Evolutionary conservation across 2,113 vertebrate species (phyloP), one percentile per base, ranked within the genome.

Genomic region (Cyprinodon brontotheroides): DNA sequence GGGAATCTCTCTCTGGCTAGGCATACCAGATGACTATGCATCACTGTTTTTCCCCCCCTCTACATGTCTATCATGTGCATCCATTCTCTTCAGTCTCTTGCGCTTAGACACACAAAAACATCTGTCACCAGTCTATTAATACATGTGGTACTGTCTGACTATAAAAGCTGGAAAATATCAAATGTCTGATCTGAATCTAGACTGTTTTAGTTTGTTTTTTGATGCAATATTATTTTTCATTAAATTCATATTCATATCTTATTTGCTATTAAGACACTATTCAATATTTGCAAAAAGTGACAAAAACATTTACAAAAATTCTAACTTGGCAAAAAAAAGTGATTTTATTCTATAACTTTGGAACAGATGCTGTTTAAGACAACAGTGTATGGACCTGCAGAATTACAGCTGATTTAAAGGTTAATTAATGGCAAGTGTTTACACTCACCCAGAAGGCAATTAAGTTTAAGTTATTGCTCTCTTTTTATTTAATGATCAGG

Each of bases 1-100:
- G 77, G 74, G 63, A 79, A 78, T 82, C 75, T 79, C 45, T 39
- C 45, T 39, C 63, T 41, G 14, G n/a, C 11, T 79, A 60, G 60
- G 61, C 62, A 78, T 48, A 74, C 39, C 41, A 40, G 20, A 61
- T 75, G 64, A 75, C 72, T 78, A 60, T 1, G 22, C 2, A 11
- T 65, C 50, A 75, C 70, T 85, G 65, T 83, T 83, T 60, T 15
- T 70, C 61, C 40, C 45, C 45, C 41, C 12, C 17, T 61, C 12
- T 45, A 15, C 70, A 67, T 53, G n/a, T 68, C 61, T 53, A 41
- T 59, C 29, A 17, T 78, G 13, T 63, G 65, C 43, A 72, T 69
- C 68, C 13, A 43, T 67, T 73, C 45, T 78, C 67, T 78, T 59
- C 22, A 71, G 39, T 66, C 36, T 66, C 17, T 57, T 11, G 61